Evolutionary conservation across 37 sponge, comb jelly and placozoan species (phyloP).

Genomic region (Aplysina aerophoba): DNA sequence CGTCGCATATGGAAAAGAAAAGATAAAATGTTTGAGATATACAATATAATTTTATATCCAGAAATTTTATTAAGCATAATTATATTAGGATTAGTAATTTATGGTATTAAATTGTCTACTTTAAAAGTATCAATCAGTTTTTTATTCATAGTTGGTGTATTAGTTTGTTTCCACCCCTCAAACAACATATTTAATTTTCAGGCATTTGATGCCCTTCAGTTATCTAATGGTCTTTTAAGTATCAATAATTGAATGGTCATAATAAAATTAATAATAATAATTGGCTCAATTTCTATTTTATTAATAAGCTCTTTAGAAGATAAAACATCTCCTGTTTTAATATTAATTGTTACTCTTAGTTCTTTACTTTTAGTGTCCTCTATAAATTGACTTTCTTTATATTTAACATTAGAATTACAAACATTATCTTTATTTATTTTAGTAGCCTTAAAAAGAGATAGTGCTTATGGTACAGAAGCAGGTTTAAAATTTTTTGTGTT

Average conservation of each 20-base stretch:
- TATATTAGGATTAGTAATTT: slow-evolving; percentile 60
- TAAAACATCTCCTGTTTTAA: slow-evolving; percentile 30
- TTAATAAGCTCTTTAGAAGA: slow-evolving; percentile 36
- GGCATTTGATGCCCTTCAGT: not conserved
- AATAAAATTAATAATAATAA: slow-evolving; percentile 54
- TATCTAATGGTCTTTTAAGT: slow-evolving; percentile 43
- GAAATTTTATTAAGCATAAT: slow-evolving; percentile 57
- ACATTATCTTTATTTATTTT: slow-evolving; percentile 68
- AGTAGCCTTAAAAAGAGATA: slow-evolving; percentile 56
- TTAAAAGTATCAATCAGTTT: slow-evolving; percentile 42
- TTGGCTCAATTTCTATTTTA: slow-evolving; percentile 55
- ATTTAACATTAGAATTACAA: slow-evolving; percentile 73
- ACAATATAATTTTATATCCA: slow-evolving; percentile 35
- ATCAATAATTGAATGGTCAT: slow-evolving; percentile 48
- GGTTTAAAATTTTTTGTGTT: slow-evolving; percentile 75
- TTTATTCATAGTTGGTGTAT: slow-evolving; percentile 27
- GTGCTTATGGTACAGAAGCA: slow-evolving; percentile 67
- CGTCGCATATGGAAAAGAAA: too few species aligned
- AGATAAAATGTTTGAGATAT: slow-evolving; percentile 3
- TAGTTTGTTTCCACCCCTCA: not conserved
- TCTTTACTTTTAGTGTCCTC: slow-evolving; percentile 74
- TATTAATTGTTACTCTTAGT: slow-evolving; percentile 65
- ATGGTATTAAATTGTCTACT: slow-evolving; percentile 51
- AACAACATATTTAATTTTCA: too few species aligned
- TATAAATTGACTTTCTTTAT: slow-evolving; percentile 67